Conservation (phyloP, 2,797 vertebrate genomes). For the Avahi laniger region DNA sequence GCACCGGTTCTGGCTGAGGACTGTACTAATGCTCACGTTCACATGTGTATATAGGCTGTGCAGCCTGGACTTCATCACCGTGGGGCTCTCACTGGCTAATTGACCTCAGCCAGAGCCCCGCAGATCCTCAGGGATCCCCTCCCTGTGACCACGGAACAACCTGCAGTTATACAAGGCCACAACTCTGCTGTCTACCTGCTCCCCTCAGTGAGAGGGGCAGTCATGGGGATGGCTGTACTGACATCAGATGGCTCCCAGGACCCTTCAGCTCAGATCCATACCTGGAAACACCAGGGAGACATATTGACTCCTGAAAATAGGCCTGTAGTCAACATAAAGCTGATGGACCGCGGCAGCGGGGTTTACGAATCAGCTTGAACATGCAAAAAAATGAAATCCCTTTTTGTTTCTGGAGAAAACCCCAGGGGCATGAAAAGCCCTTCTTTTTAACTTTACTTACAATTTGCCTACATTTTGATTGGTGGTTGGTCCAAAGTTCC, state of each 20-base stretch:
- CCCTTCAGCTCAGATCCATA: neutral
- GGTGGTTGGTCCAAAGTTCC: neutral
- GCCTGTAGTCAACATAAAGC: neutral
- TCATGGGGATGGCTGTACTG: neutral
- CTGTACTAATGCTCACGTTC: neutral
- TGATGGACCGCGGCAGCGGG: neutral
- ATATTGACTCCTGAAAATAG: neutral
- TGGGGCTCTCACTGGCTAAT: neutral
- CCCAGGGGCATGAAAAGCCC: neutral
- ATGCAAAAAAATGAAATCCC: neutral
- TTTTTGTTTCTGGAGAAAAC: constrained; percentile 15
- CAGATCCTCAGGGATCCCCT: neutral
- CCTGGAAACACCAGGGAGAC: neutral
- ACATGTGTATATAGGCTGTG: neutral
- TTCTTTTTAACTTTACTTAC: constrained; percentile 2
- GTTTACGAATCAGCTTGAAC: neutral
- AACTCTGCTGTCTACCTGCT: neutral
- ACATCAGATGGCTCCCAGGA: neutral
- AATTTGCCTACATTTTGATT: neutral
- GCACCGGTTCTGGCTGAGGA: neutral
- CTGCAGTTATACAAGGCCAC: neutral
- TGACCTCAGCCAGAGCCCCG: neutral
- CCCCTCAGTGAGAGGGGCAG: neutral
- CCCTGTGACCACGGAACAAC: neutral
- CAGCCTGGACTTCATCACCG: neutral